These are phyloP conservation scores for Drosophila sproati DNA, from an alignment of 1,140 invertebrate genomes.

Conservation along the genomic window DNA sequence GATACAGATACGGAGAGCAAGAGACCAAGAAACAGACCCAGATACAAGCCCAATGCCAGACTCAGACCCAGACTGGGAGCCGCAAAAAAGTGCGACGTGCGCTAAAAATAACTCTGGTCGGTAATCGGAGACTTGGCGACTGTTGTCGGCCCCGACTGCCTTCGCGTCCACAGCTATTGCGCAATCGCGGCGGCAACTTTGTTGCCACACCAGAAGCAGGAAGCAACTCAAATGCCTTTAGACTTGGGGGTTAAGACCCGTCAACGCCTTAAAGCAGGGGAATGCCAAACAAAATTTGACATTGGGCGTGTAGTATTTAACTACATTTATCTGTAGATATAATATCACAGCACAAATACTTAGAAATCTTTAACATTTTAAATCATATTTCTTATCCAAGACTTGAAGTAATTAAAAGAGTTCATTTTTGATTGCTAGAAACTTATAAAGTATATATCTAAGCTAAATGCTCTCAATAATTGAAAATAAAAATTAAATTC, in stretches of 20 bases:
- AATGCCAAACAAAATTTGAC: slow-evolving; percentile 15
- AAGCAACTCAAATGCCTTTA: slow-evolving; percentile 23
- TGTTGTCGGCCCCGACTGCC: slow-evolving; percentile 7
- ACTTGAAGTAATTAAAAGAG: too few relatives aligned
- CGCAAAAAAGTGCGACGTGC: slow-evolving; percentile 26
- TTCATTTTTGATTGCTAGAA: too few relatives aligned
- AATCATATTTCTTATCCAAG: not conserved
- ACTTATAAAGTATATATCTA: too few relatives aligned
- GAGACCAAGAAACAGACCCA: slow-evolving; percentile 1
- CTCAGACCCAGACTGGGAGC: slow-evolving; percentile 14
- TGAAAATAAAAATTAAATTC: too few relatives aligned
- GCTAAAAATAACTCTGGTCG: slow-evolving; percentile 69
- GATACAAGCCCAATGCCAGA: slow-evolving; percentile 1
- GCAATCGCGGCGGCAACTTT: slow-evolving; percentile 69
- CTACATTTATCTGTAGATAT: slow-evolving; percentile 3
- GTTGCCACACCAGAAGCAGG: slow-evolving; percentile 45
- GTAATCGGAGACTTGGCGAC: slow-evolving; percentile 15
- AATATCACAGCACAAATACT: not conserved
- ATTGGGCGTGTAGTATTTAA: slow-evolving; percentile 9
- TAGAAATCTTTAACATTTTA: not conserved
- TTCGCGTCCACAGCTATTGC: slow-evolving; percentile 53
- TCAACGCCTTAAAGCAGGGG: not conserved
- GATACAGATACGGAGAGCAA: not conserved
- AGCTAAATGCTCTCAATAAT: too few relatives aligned
- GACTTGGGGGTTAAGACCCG: not conserved